phyloP scores from a whole-genome alignment of 1,140 invertebrate genomes.

The Aphidius ervi region DNA sequence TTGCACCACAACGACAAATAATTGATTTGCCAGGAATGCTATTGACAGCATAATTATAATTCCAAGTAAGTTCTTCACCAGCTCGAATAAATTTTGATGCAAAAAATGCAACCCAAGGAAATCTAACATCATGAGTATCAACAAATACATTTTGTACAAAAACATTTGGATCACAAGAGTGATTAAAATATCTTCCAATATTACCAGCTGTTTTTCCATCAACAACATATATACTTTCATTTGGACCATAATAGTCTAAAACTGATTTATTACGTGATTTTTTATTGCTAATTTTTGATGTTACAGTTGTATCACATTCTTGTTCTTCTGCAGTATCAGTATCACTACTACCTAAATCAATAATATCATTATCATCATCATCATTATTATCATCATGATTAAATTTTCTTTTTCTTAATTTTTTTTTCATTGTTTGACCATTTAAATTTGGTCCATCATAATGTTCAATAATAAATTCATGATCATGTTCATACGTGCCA shows the following conservation, averaged over 20 bases:
- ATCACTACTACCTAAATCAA: not conserved
- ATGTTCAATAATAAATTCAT: constrained; percentile 49
- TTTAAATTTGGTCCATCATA: constrained; percentile 26
- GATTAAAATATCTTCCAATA: constrained; percentile 92
- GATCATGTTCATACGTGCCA: constrained; percentile 47
- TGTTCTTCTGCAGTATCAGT: constrained; percentile 48
- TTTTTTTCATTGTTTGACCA: constrained; percentile 34
- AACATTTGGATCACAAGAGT: constrained; percentile 91
- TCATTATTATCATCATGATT: constrained; percentile 26
- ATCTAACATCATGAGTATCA: constrained; percentile 93
- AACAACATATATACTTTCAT: constrained; percentile 88
- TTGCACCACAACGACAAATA: constrained; percentile 84
- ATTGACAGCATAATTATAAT: constrained; percentile 94
- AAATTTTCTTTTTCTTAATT: constrained; percentile 46
- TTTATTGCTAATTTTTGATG: constrained; percentile 42
- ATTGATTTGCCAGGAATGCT: constrained; percentile 88
- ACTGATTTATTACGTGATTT: constrained; percentile 60
- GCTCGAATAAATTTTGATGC: constrained; percentile 80
- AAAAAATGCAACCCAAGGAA: constrained; percentile 97
- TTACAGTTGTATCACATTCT: constrained; percentile 55
- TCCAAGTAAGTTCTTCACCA: constrained; percentile 95
- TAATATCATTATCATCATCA: constrained; percentile 17
- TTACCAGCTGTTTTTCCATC: constrained; percentile 95
- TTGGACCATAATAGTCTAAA: constrained; percentile 70
- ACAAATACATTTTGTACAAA: constrained; percentile 99